A percentile compares a stretch with the other conserved stretches of the same genome.
Conservation (phyloP, 2,797 vertebrate species). For the Notoglanidium macrostoma region DNA sequence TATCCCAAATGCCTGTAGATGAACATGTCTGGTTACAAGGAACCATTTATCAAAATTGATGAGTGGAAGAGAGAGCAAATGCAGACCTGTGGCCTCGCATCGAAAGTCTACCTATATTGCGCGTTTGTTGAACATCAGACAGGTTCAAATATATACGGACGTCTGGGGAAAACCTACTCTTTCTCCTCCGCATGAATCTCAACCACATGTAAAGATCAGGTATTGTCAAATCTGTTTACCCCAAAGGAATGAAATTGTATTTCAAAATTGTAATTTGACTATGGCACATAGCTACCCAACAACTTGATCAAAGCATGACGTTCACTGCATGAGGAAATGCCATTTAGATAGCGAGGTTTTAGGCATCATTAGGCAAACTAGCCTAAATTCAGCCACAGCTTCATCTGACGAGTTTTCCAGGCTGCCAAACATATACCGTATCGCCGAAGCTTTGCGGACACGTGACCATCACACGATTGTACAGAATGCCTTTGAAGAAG, state of each 20-base stretch:
- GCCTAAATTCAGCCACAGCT: neutral
- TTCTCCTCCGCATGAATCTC: neutral
- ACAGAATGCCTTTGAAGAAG: neutral
- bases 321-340: neutral
- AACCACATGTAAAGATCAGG: neutral
- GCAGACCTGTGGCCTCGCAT: neutral
- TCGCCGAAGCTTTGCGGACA: neutral
- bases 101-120: neutral
- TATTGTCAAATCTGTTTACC: neutral
- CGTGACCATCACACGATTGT: neutral
- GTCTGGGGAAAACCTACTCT: too few species aligned
- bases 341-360: neutral
- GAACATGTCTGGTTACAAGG: conserved; percentile 52
- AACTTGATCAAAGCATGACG: neutral
- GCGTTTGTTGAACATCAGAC: neutral
- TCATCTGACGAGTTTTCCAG: neutral
- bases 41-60: conserved; percentile 31
- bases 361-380: neutral
- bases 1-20: conserved; percentile 49
- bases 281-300: neutral
- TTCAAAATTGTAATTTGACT: neutral
- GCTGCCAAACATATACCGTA: neutral
- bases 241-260: neutral
- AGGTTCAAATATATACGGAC: neutral
- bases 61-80: neutral